These are phyloP conservation scores for Trisateles emortualis DNA, from an alignment of 2,888 invertebrate genomes.

Conservation along the genomic window DNA sequence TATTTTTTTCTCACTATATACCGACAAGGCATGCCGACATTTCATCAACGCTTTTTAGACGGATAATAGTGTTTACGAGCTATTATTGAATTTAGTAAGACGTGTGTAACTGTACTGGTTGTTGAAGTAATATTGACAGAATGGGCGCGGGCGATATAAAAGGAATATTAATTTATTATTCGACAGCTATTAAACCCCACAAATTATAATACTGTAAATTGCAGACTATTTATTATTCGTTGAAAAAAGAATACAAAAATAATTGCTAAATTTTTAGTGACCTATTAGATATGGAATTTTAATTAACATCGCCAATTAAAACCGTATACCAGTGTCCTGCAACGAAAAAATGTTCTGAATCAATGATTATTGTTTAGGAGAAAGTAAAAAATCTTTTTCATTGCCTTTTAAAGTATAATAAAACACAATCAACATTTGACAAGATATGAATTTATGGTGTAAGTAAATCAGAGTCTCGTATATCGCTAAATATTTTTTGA, in stretches of 20 bases:
- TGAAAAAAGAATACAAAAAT: slow-evolving; percentile 23
- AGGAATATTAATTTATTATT: slow-evolving; percentile 22
- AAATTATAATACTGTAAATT: slow-evolving; percentile 28
- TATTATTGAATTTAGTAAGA: background rate
- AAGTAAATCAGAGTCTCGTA: slow-evolving; percentile 18
- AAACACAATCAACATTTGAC: slow-evolving; percentile 11
- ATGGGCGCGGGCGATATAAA: slow-evolving; percentile 12
- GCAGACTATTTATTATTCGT: slow-evolving; percentile 25
- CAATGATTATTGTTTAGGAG: slow-evolving; percentile 11
- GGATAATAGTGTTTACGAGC: background rate
- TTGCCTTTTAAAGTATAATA: background rate
- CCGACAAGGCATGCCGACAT: background rate
- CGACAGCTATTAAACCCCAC: slow-evolving; percentile 15
- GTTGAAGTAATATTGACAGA: slow-evolving; percentile 6
- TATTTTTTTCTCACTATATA: too few species aligned
- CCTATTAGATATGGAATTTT: slow-evolving; percentile 27
- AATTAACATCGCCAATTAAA: slow-evolving; percentile 33
- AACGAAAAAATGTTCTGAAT: background rate
- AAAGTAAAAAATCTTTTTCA: slow-evolving; percentile 11
- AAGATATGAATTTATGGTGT: slow-evolving; percentile 7
- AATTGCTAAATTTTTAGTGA: slow-evolving; percentile 31
- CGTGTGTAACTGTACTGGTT: slow-evolving; percentile 12
- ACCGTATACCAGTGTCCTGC: slow-evolving; percentile 5
- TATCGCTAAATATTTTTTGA: slow-evolving; percentile 11
- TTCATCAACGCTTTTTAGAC: background rate